Percentiles rank a stretch among this genome's conserved stretches.
Evolutionary conservation across 2,797 vertebrate genomes (phyloP).

Genomic region (Borostomias antarcticus): DNA sequence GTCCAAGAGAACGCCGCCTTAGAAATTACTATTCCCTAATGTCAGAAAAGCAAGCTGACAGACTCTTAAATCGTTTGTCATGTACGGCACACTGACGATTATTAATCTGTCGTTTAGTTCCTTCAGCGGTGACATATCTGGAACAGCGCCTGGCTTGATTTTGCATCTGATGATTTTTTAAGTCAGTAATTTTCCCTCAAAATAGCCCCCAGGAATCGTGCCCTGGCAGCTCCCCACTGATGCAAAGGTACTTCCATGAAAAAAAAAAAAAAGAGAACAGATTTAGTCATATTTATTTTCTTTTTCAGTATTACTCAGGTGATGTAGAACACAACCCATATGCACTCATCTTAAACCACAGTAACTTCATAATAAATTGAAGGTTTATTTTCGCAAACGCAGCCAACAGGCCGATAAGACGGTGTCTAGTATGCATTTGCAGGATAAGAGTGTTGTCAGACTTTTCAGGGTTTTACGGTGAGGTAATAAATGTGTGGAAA

Average conservation of each 20-base stretch:
- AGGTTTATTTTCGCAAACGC: slow-evolving; percentile 28
- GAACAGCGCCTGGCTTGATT: slow-evolving; percentile 60
- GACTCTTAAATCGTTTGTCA: slow-evolving; percentile 67
- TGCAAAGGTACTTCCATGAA: slow-evolving; percentile 53
- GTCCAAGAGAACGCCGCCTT: slow-evolving; percentile 44
- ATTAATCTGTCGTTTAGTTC: slow-evolving; percentile 61
- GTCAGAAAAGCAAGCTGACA: slow-evolving; percentile 49
- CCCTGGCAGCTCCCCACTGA: slow-evolving; percentile 61
- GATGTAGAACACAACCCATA: slow-evolving; percentile 50
- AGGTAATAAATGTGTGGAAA: slow-evolving; percentile 47
- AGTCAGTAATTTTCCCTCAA: slow-evolving; percentile 65
- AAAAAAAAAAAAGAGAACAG: slow-evolving; percentile 56
- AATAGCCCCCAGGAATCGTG: slow-evolving; percentile 56
- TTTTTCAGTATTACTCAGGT: slow-evolving; percentile 44
- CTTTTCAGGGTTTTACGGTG: slow-evolving; percentile 34
- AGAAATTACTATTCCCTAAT: slow-evolving; percentile 46
- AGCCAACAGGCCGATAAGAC: slow-evolving; percentile 54
- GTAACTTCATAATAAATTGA: slow-evolving; percentile 58
- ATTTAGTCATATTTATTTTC: slow-evolving; percentile 69
- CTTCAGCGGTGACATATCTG: slow-evolving; percentile 59
- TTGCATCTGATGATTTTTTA: slow-evolving; percentile 61
- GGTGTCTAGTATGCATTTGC: slow-evolving; percentile 41
- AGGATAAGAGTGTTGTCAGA: slow-evolving; percentile 36
- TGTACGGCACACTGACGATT: slow-evolving; percentile 54
- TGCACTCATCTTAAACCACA: slow-evolving; percentile 48